Evolutionary conservation across 2,797 vertebrate genomes (phyloP), one percentile per base, ranked within the genome.

Genomic region (Necrosyrtes monachus): DNA sequence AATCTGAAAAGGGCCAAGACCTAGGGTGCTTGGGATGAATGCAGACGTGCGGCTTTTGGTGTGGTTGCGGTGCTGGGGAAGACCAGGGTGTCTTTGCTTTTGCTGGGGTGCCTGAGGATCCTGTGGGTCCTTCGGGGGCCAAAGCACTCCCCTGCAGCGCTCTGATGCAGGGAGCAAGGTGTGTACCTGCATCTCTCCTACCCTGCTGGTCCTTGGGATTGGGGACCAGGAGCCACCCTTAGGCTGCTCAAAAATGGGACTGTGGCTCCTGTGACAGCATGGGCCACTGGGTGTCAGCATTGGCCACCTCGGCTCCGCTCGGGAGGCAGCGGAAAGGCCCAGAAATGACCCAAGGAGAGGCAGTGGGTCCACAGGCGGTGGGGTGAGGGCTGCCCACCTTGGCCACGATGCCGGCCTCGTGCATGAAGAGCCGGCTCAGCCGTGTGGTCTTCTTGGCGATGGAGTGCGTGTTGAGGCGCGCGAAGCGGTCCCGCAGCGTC

Each of bases 381-480:
- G 41, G 33, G 6, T 5, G 43, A 1, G 4, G n/a, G 27, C 28
- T 51, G 75, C 97, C 92, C 97, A 99, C 99, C 98, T 98, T 99
- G 37, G 98, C 74, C 82, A 98, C 97, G 0, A 99, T 99, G 80
- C 99, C 99, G 0, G 99, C 98, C 97, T 99, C 99, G 1, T 99
- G 99, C 97, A 99, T 98, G 96, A 99, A 96, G 41, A 98, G 98
- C 88, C 99, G 99, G 96, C 99, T 98, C 82, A 99, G 96, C 53
- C 99, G 98, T 0, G 98, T 98, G 3, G 99, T 99, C 98, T 99
- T 99, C 98, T 99, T 99, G 51, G 99, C 98, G 9, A 99, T 99
- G 90, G 99, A 99, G 97, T 99, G 99, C 0, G 98, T 97, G 97
- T 98, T 99, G 94, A 99, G 97, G 15, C 99, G 98, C 15, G 98